Base-by-base conservation (phyloP, 2,888 invertebrate genomes). In the Cepaea hortensis region DNA sequence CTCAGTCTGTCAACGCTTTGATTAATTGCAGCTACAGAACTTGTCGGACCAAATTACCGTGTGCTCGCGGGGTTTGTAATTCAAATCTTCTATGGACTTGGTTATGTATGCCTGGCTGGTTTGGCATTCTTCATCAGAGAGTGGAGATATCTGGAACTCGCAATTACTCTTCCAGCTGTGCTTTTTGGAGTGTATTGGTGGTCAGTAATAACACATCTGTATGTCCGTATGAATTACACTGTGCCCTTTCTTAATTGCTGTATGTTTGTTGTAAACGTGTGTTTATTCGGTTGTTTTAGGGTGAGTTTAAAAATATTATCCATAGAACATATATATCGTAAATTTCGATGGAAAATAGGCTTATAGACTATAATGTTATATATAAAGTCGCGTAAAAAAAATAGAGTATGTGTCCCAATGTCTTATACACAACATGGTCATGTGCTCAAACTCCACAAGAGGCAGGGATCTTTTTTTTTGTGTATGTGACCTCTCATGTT, bases 111-210 rank as follows among this genome's bases (percentile, higher is more conserved):
- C 0, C 86, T 92, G 81, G 89, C 91, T 20, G 89, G 89, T 5
- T 77, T 91, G 3, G 91, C 91, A 13, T 91, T 89, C 85, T 85
- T 89, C 75, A 88, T 92, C 50, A 76, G 89, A 5, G 89, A 91
- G 73, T 92, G 91, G 92, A 86, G 87, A 23, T 87, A 85, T 70
- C 77, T 87, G 73, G 87, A 87, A 50, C 72, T 87, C 35, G 87
- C 87, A 23, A 85, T 87, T 55, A 85, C 90, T n/a, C 80, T 90
- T 11, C 91, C 91, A 1, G 90, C 88, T 23, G 81, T 91, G 5
- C 82, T 92, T 23, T 91, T 91, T 79, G 81, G 90, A 46, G 23
- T 83, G 5, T 91, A 91, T 87, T 89, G 87, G 87, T 91, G 91
- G 91, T 91, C 77, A 88, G 89, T 85, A 73, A 18, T 79, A 3